These are phyloP conservation scores for Eupithecia subfuscata DNA, from an alignment of 2,888 invertebrate species.

Conservation along the genomic window DNA sequence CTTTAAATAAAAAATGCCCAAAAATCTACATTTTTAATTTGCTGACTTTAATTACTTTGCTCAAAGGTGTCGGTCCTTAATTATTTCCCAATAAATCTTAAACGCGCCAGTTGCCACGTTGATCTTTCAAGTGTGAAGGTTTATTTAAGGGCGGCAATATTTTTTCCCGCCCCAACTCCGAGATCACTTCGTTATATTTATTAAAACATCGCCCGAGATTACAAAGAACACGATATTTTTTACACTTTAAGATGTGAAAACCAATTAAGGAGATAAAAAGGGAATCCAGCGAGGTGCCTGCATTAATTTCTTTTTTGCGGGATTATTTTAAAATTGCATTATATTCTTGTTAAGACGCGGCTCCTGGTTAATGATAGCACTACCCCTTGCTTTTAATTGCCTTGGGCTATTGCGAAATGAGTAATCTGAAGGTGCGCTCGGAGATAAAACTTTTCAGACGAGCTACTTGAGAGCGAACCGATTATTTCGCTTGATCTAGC, in stretches of 20 bases:
- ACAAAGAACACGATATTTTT: conserved; percentile 84
- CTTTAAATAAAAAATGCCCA: neutral
- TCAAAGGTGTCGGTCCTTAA: conserved; percentile 68
- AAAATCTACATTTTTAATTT: conserved; percentile 49
- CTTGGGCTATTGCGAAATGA: conserved; percentile 82
- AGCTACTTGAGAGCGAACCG: conserved; percentile 21
- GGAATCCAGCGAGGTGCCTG: conserved; percentile 82
- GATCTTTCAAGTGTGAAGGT: conserved; percentile 83
- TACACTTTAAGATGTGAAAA: conserved; percentile 84
- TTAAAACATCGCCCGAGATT: conserved; percentile 84
- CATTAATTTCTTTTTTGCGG: conserved; percentile 84
- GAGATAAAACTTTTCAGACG: conserved; percentile 70
- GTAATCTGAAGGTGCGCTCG: conserved; percentile 77
- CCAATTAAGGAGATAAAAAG: conserved; percentile 85
- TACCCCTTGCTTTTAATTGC: conserved; percentile 84
- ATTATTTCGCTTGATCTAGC: conserved; percentile 40
- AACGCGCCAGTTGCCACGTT: conserved; percentile 71
- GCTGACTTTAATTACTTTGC: conserved; percentile 69
- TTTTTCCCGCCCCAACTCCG: conserved; percentile 71
- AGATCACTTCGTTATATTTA: conserved; percentile 83
- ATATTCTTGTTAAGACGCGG: conserved; percentile 83
- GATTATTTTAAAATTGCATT: conserved; percentile 85
- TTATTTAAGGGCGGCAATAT: conserved; percentile 81
- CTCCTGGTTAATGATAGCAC: conserved; percentile 81
- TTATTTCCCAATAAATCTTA: conserved; percentile 80